A percentile compares a stretch with the other conserved stretches of the same genome.
Conservation (phyloP, 2,888 invertebrate genomes). For the Pristionchus japonicus region DNA sequence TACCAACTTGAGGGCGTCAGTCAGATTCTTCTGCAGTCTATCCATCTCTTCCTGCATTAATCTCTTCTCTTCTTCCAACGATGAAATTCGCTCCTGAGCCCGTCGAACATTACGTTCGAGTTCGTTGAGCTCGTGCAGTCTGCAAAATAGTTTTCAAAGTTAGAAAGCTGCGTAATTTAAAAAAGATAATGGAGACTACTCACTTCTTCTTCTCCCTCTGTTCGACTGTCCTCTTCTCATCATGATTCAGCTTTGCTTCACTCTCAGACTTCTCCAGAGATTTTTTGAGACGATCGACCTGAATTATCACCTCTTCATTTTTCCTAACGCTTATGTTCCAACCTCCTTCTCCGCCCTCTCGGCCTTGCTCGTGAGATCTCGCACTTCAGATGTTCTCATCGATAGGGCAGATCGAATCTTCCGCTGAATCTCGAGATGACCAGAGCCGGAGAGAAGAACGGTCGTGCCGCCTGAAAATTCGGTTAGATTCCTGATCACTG, state of each 20-base stretch:
- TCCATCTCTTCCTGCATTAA: conserved; percentile 14
- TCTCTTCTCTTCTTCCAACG: conserved; percentile 41
- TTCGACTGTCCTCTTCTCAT: conserved; percentile 38
- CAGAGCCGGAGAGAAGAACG: conserved; percentile 21
- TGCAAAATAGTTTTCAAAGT: neutral
- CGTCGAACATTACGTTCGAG: neutral
- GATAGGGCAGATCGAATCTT: conserved; percentile 43
- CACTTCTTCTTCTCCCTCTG: conserved; percentile 46
- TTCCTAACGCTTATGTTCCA: neutral
- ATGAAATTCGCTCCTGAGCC: conserved; percentile 4
- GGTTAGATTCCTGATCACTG: too few relatives aligned
- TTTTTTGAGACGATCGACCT: conserved; percentile 31
- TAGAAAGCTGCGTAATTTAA: too few relatives aligned
- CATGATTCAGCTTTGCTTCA: neutral
- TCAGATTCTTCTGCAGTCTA: conserved; percentile 38
- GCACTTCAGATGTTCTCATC: neutral
- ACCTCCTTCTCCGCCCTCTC: conserved; percentile 46
- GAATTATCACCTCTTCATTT: neutral
- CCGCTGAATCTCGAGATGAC: conserved; percentile 45
- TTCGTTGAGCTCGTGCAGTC: conserved; percentile 27
- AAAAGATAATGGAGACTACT: neutral
- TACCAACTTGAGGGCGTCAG: conserved; percentile 12
- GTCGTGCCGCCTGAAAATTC: neutral
- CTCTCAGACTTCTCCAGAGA: conserved; percentile 26
- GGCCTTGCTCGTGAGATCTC: conserved; percentile 13